A percentile compares a stretch with the other conserved stretches of the same genome.
Evolutionary conservation across 2,113 vertebrate species (phyloP).

Genomic region (Myiozetetes cayanensis): DNA sequence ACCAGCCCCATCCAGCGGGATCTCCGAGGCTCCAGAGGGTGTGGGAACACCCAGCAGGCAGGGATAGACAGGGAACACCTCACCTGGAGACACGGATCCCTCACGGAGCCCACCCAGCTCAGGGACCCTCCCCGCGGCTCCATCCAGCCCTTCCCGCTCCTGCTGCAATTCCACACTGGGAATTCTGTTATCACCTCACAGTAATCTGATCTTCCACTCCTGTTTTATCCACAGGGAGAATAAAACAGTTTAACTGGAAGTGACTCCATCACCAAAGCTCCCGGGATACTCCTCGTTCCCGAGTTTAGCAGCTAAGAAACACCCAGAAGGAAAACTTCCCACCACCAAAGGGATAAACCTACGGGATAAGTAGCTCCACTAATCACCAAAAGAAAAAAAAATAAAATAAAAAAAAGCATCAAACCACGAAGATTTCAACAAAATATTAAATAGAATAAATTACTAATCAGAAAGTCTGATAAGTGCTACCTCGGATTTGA

Average conservation of each 20-base stretch:
- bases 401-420: not conserved
- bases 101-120: not conserved
- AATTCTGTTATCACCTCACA: fast-evolving
- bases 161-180: fast-evolving
- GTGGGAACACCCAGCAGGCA: fast-evolving
- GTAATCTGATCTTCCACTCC: not conserved
- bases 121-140: not conserved
- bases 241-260: not conserved
- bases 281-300: not conserved
- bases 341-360: not conserved
- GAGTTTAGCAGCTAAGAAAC: not conserved
- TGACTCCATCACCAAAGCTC: not conserved
- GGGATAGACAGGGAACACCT: fast-evolving
- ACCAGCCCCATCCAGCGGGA: not conserved
- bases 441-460: slow-evolving; percentile 66
- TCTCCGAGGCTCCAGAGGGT: not conserved
- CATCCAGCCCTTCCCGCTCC: not conserved
- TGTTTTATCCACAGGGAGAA: fast-evolving
- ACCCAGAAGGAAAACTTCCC: not conserved
- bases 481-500: not conserved
- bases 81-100: fast-evolving
- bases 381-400: not conserved
- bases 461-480: not conserved
- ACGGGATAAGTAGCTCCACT: not conserved
- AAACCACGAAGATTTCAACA: not conserved